A percentile compares a stretch with the other conserved stretches of the same genome.
Evolutionary conservation across 1,140 invertebrate genomes (phyloP).

Genomic region (Adoxophyes honmai): DNA sequence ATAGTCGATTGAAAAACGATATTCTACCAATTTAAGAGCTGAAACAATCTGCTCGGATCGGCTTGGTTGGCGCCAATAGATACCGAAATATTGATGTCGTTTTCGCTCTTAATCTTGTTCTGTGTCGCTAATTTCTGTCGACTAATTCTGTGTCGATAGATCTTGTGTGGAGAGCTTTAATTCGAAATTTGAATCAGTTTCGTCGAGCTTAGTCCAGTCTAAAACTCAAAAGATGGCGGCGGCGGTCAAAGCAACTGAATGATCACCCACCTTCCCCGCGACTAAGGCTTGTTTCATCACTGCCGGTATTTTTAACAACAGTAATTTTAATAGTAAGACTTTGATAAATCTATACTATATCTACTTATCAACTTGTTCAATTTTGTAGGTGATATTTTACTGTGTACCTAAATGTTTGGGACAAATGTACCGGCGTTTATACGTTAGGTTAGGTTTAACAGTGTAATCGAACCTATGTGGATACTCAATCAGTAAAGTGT

Average conservation of each 20-base stretch:
- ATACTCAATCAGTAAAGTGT: slow-evolving; percentile 62
- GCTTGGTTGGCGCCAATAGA: too few relatives aligned
- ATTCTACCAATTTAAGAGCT: too few relatives aligned
- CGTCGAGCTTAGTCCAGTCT: too few relatives aligned
- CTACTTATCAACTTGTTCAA: slow-evolving; percentile 65
- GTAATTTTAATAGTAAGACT: slow-evolving; percentile 59
- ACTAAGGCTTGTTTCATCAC: slow-evolving; percentile 70
- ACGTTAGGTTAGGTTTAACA: slow-evolving; percentile 61
- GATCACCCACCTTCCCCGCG: slow-evolving; percentile 16
- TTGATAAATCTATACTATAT: slow-evolving; percentile 75
- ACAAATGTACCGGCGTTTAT: slow-evolving; percentile 67
- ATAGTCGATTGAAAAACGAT: too few relatives aligned
- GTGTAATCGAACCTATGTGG: slow-evolving; percentile 45
- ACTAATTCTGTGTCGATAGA: too few relatives aligned
- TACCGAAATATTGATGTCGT: too few relatives aligned
- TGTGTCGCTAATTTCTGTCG: too few relatives aligned
- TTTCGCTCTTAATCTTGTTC: too few relatives aligned
- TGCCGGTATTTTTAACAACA: slow-evolving; percentile 65
- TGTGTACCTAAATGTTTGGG: slow-evolving; percentile 74
- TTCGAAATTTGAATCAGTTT: too few relatives aligned
- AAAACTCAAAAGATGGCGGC: too few relatives aligned
- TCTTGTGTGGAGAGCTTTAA: too few relatives aligned
- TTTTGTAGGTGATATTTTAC: slow-evolving; percentile 74
- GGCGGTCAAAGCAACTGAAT: background rate
- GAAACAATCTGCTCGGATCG: too few relatives aligned